Evolutionary conservation across 2,113 vertebrate genomes (phyloP).

Genomic region (Neomonachus schauinslandi): DNA sequence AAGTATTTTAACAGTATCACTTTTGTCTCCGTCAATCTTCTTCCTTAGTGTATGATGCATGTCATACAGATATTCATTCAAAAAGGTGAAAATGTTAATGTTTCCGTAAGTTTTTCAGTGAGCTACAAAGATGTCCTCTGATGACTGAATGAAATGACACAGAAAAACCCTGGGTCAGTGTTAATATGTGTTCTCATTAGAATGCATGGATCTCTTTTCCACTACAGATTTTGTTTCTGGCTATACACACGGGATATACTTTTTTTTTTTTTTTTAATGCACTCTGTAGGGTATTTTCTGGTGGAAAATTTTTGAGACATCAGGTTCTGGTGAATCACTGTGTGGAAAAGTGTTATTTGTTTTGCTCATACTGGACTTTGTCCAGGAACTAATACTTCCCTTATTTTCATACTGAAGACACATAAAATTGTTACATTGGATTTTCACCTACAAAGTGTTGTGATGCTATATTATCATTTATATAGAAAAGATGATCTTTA

Average conservation of each 20-base stretch:
- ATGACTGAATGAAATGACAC: slow-evolving; percentile 2
- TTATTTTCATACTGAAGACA: neutral
- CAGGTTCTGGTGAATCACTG: slow-evolving; percentile 7
- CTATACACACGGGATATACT: neutral
- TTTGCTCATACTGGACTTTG: slow-evolving; percentile 22
- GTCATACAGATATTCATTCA: neutral
- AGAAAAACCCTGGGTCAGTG: neutral
- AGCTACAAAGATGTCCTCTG: neutral
- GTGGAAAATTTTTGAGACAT: neutral
- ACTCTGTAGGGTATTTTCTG: neutral
- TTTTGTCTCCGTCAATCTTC: neutral
- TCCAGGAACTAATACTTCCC: slow-evolving; percentile 6
- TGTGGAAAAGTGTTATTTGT: slow-evolving; percentile 1
- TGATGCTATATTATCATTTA: slow-evolving; percentile 53
- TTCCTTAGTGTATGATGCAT: neutral
- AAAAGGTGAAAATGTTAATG: slow-evolving; percentile 17
- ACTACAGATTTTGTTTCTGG: neutral
- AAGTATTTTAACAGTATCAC: neutral
- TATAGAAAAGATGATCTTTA: slow-evolving; percentile 32
- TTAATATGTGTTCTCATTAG: slow-evolving; percentile 16
- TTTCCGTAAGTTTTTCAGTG: neutral
- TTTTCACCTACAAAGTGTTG: neutral
- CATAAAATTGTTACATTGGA: neutral
- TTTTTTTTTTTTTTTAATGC: neutral
- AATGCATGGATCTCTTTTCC: neutral